These are phyloP conservation scores for Cynodonichthys magdalenae DNA, from an alignment of 2,797 vertebrate species.

Conservation along the genomic window DNA sequence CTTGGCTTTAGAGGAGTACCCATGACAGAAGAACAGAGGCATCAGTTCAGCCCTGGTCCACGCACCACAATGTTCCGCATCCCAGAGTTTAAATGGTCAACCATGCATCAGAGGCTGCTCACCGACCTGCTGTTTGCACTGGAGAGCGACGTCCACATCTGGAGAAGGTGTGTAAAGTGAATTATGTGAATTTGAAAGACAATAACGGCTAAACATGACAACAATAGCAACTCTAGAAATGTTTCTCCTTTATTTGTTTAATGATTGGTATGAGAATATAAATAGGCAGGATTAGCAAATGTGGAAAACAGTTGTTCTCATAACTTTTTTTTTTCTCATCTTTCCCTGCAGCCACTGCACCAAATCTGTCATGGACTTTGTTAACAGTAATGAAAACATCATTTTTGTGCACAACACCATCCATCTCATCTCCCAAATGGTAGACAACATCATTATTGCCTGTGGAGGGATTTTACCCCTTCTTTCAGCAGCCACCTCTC, in stretches of 20 bases:
- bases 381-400: slow-evolving; percentile 98
- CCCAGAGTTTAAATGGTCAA: slow-evolving; percentile 99
- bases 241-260: not conserved
- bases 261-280: not conserved
- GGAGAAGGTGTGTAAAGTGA: slow-evolving; percentile 89
- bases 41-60: slow-evolving; percentile 96
- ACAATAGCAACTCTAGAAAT: not conserved
- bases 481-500: slow-evolving; percentile 92
- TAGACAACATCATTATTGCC: slow-evolving; percentile 97
- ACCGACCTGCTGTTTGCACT: slow-evolving; percentile 96
- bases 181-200: slow-evolving; percentile 15
- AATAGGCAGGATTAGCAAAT: not conserved
- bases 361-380: slow-evolving; percentile 98
- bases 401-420: slow-evolving; percentile 99
- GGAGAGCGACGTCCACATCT: slow-evolving; percentile 96
- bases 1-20: slow-evolving; percentile 91
- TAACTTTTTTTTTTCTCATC: slow-evolving; percentile 43
- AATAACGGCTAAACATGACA: not conserved
- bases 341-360: slow-evolving; percentile 89
- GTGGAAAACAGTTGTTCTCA: not conserved
- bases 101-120: slow-evolving; percentile 95
- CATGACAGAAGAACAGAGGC: slow-evolving; percentile 91
- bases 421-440: slow-evolving; percentile 99
- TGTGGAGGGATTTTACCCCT: slow-evolving; percentile 92
- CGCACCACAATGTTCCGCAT: slow-evolving; percentile 99